Evolutionary conservation across 2,797 vertebrate species (phyloP).

Genomic region (Ptychobarbus kaznakovi): DNA sequence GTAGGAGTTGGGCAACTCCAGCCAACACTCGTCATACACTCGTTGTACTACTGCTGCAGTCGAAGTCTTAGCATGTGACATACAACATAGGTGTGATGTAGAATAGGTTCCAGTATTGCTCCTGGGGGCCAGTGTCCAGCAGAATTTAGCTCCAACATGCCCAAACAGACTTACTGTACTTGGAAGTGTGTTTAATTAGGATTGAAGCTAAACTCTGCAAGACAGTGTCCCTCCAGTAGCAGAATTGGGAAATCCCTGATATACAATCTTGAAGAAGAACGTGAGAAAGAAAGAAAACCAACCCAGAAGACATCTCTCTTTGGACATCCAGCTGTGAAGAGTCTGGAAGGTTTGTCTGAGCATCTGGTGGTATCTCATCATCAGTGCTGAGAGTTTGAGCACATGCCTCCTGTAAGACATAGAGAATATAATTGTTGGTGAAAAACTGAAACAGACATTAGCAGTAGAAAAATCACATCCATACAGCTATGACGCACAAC

Average conservation of each 20-base stretch:
- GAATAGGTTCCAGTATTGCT: background rate
- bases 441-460: background rate
- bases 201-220: background rate
- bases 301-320: constrained; percentile 31
- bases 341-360: constrained; percentile 5
- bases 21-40: too few relatives aligned
- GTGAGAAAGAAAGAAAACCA: background rate
- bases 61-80: background rate
- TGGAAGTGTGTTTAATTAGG: background rate
- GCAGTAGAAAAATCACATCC: background rate
- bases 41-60: background rate
- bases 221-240: background rate
- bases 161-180: background rate
- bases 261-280: background rate
- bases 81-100: background rate
- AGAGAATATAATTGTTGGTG: background rate
- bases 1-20: background rate
- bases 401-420: constrained; percentile 51
- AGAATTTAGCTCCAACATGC: background rate
- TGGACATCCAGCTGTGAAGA: constrained; percentile 36
- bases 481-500: background rate
- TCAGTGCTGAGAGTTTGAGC: constrained; percentile 33
- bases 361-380: constrained; percentile 18
- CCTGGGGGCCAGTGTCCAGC: too few relatives aligned
- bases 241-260: background rate